Evolutionary conservation across 2,113 vertebrate genomes (phyloP), one percentile per base, ranked within the genome.

Genomic region (Cryptotis parvus): DNA sequence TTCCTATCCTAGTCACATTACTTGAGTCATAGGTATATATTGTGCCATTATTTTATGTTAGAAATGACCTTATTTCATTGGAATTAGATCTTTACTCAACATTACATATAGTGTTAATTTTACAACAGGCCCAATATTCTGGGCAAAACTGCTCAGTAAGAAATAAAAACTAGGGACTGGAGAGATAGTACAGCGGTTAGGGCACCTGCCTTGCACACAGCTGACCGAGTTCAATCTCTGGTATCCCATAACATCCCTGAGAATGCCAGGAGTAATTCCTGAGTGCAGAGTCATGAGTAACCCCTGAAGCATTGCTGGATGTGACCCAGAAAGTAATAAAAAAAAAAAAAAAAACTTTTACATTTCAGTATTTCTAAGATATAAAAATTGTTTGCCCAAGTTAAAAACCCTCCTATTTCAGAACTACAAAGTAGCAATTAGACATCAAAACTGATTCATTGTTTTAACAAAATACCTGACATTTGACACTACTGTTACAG

Each of bases 361-460:
- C 45, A 7, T 65, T 85, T 84, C 39, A 69, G 31, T 7, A 87
- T 72, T 84, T 82, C 41, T 35, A 18, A 87, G 45, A 87, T 76
- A 88, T 0, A 87, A 92, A 81, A 87, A 29, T 72, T 84, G 65
- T 33, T 9, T 78, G 76, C 39, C 37, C 29, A 89, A 80, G 26
- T n/a, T 18, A 61, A 92, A 89, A 89, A 72, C 2, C 22, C 52
- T 74, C 55, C 49, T 75, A 63, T 39, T 24, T 86, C 82, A 73
- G 29, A 79, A 76, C 35, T 73, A 6, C 43, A 91, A 76, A 55
- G 52, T 1, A 87, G 29, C n/a, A 69, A 27, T 3, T 83, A 27
- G 3, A 76, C 82, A 37, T 41, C 9, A 83, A 93, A 91, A 79
- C 29, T 31, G n/a, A 82, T 43, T 66, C 9, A 84, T 94, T 73